A percentile compares a stretch with the other conserved stretches of the same genome.
Evolutionary conservation across 2,797 vertebrate genomes (phyloP).

Genomic region (Brotula barbata): DNA sequence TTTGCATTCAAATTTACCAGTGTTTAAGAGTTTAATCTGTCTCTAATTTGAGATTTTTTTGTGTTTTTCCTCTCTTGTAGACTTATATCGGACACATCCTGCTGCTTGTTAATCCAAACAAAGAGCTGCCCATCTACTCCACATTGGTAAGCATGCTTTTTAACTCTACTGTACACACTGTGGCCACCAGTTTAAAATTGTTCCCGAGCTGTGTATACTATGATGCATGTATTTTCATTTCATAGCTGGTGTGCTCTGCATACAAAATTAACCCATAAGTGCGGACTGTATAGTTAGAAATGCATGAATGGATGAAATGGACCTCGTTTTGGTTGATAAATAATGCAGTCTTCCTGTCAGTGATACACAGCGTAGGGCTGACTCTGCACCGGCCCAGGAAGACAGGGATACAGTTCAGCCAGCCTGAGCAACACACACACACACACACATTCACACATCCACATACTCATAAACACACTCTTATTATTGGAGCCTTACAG

Average conservation of each 20-base stretch:
- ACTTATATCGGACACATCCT: conserved; percentile 95
- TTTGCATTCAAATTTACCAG: too few relatives aligned
- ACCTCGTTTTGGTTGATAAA: conserved; percentile 73
- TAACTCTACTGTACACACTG: not conserved
- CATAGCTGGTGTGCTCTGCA: not conserved
- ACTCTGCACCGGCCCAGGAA: conserved; percentile 52
- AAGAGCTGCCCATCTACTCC: conserved; percentile 95
- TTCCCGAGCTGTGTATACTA: not conserved
- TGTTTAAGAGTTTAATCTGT: too few relatives aligned
- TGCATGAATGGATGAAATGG: conserved; percentile 55
- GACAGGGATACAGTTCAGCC: conserved; percentile 31
- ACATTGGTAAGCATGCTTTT: conserved; percentile 81
- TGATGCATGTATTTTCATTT: not conserved
- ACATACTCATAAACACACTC: not conserved
- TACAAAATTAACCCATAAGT: conserved; percentile 14
- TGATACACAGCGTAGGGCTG: conserved; percentile 61
- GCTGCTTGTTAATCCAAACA: conserved; percentile 94
- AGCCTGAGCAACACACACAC: not conserved
- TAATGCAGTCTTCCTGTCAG: conserved; percentile 79
- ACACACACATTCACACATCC: conserved; percentile 6
- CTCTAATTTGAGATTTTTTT: not conserved
- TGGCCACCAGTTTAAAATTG: not conserved
- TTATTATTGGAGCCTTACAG: not conserved
- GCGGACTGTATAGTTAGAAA: conserved; percentile 41
- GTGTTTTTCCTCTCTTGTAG: conserved; percentile 69